Evolutionary conservation across 2,113 vertebrate species (phyloP).

Genomic region (Mobula hypostoma): DNA sequence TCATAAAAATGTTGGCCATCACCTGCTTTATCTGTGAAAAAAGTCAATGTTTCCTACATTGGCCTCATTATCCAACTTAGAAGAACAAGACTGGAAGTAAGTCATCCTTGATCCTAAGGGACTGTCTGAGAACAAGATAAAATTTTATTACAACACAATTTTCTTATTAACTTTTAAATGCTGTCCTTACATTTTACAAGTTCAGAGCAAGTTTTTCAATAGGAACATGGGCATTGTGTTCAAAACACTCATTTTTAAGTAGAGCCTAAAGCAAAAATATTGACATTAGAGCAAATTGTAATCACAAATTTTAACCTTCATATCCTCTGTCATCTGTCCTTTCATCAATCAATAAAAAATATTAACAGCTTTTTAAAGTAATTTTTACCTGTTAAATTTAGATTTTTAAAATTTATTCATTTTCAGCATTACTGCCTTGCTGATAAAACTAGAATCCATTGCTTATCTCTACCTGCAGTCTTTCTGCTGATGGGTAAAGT

Average conservation of each 20-base stretch:
- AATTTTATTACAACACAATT: not conserved
- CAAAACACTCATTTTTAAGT: conserved; percentile 1
- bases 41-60: too few species aligned
- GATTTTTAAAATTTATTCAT: too few species aligned
- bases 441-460: too few species aligned
- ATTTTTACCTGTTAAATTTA: not conserved
- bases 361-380: not conserved
- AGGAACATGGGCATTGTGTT: not conserved
- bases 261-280: not conserved
- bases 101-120: too few species aligned
- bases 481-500: too few species aligned
- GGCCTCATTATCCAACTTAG: too few species aligned
- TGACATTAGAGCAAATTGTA: conserved; percentile 21
- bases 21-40: too few species aligned
- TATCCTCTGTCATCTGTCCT: not conserved
- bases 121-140: not conserved
- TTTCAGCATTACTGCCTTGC: too few species aligned
- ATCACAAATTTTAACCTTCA: conserved; percentile 12
- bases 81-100: too few species aligned
- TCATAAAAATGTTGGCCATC: not conserved
- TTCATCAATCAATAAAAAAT: too few species aligned
- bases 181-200: conserved; percentile 30
- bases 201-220: not conserved
- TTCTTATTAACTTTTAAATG: not conserved
- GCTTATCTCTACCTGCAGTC: too few species aligned